Percentiles rank a stretch among this genome's conserved stretches.
These are phyloP conservation scores for Drosophila lacteicornis DNA, from an alignment of 1,140 invertebrate genomes.

Conservation along the genomic window DNA sequence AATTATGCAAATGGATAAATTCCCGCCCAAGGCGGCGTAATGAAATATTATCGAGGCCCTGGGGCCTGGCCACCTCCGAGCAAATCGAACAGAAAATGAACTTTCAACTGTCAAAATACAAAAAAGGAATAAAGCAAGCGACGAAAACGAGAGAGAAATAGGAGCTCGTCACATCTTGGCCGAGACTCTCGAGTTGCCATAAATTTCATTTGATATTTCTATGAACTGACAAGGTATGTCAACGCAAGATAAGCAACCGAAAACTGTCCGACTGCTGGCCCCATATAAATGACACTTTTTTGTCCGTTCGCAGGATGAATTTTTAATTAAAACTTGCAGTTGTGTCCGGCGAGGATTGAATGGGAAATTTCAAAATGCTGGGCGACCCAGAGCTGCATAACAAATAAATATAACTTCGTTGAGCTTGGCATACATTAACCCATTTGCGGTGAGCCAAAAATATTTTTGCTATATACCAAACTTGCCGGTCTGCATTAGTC, in stretches of 20 bases:
- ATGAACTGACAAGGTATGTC: conserved; percentile 80
- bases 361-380: conserved; percentile 16
- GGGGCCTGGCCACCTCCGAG: background rate
- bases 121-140: conserved; percentile 7
- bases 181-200: conserved; percentile 44
- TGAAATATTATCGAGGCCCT: conserved; percentile 43
- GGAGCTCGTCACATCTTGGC: conserved; percentile 10
- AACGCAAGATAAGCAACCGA: conserved; percentile 73
- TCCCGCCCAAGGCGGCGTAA: conserved; percentile 40
- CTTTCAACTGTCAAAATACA: conserved; percentile 27
- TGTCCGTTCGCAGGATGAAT: conserved; percentile 28
- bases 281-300: conserved; percentile 50
- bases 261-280: conserved; percentile 36
- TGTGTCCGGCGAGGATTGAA: conserved; percentile 21
- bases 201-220: conserved; percentile 79
- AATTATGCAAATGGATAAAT: conserved; percentile 79
- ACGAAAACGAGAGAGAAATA: background rate
- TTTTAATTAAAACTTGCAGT: conserved; percentile 51
- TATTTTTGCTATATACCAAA: background rate
- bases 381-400: conserved; percentile 4
- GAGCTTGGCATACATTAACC: conserved; percentile 5
- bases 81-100: conserved; percentile 50
- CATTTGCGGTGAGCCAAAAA: background rate
- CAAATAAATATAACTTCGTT: conserved; percentile 22
- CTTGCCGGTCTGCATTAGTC: too few species aligned